Conservation (phyloP, 1,140 invertebrate genomes). For the Papilio aristodemus region DNA sequence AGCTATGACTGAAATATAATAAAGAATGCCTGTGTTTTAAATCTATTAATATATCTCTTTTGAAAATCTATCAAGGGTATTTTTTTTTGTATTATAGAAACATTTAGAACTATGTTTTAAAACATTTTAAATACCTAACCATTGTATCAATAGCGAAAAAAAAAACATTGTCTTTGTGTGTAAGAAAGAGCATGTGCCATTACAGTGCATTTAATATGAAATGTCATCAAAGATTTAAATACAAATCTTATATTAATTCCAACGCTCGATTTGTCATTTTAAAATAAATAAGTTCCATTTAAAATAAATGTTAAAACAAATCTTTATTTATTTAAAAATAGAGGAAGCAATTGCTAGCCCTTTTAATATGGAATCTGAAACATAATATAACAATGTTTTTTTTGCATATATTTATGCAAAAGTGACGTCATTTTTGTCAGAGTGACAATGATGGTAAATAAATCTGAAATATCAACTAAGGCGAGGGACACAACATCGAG, state of each 20-base stretch:
- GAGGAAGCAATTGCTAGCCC: no score
- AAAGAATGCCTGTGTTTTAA: neutral
- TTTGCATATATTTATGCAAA: no score
- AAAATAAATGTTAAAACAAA: no score
- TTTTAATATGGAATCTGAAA: no score
- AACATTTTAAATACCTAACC: conserved; percentile 3
- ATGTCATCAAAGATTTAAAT: conserved; percentile 12
- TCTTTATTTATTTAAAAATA: no score
- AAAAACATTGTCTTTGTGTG: conserved; percentile 4
- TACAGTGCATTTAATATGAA: neutral
- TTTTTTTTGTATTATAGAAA: neutral
- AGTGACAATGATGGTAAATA: no score
- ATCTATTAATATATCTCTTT: conserved; percentile 7
- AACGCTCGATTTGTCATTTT: neutral
- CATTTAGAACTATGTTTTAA: conserved; percentile 11
- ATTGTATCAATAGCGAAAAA: conserved; percentile 1
- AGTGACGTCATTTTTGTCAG: no score
- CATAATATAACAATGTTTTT: no score
- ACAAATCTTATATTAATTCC: neutral
- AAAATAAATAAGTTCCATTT: no score
- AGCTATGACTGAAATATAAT: conserved; percentile 9
- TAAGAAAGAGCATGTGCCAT: conserved; percentile 11
- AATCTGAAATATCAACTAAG: no score
- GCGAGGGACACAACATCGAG: neutral
- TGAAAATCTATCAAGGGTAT: no score